phyloP scores from a whole-genome alignment of 2,888 invertebrate genomes.

The Ommatoiulus sabulosus region DNA sequence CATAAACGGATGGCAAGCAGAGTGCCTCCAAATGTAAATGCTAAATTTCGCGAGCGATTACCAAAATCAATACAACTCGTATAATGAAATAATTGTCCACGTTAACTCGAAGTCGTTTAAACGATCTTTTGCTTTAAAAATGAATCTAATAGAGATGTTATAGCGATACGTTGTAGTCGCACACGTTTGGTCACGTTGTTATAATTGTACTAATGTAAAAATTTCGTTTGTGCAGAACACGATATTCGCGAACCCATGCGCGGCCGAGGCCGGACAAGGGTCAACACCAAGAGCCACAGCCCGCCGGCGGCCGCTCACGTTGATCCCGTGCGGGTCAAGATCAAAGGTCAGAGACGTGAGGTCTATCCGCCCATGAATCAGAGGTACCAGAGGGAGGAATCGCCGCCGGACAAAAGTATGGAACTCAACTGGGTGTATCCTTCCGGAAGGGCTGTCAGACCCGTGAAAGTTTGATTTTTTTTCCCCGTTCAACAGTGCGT shows the following conservation, averaged over 20 bases:
- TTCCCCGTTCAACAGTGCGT: not conserved
- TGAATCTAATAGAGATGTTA: too few relatives aligned
- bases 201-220: not conserved
- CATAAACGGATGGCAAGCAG: too few relatives aligned
- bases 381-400: conserved; percentile 80
- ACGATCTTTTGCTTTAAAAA: too few relatives aligned
- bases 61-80: too few relatives aligned
- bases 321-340: conserved; percentile 85
- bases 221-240: not conserved
- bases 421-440: conserved; percentile 94
- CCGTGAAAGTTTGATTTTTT: not conserved
- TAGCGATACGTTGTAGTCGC: not conserved
- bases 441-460: conserved; percentile 64
- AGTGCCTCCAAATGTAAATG: too few relatives aligned
- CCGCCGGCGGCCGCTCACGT: conserved; percentile 65
- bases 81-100: too few relatives aligned
- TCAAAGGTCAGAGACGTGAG: conserved; percentile 83
- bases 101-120: too few relatives aligned
- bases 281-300: conserved; percentile 50
- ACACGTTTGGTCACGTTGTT: not conserved
- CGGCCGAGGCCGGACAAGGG: conserved; percentile 56
- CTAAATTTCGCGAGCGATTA: too few relatives aligned
- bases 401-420: conserved; percentile 88
- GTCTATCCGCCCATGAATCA: conserved; percentile 90
- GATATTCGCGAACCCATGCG: conserved; percentile 57